phyloP scores from a whole-genome alignment of 2,113 vertebrate genomes.

The Poeciliopsis retropinna region DNA sequence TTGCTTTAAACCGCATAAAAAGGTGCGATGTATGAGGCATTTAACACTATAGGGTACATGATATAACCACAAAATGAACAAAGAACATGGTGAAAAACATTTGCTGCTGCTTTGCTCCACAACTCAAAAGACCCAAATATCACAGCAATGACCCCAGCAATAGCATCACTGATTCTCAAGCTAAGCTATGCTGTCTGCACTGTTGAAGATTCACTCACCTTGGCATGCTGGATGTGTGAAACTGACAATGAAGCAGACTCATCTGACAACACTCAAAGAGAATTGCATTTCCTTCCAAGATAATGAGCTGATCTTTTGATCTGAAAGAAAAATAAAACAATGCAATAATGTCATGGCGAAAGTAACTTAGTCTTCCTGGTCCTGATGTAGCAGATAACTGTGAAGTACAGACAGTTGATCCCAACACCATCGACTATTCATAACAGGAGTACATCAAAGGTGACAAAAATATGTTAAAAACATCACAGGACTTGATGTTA shows the following conservation, averaged over 20 bases:
- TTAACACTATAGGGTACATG: background rate
- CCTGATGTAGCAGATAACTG: background rate
- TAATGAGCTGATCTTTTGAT: background rate
- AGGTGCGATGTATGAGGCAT: background rate
- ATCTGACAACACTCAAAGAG: too few relatives aligned
- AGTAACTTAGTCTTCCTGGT: background rate
- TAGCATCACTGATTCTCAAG: background rate
- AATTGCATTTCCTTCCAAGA: too few relatives aligned
- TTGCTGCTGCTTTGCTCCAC: background rate
- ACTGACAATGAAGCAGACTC: too few relatives aligned
- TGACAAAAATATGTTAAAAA: background rate
- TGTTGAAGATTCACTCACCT: background rate
- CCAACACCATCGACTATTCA: background rate
- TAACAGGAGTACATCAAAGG: background rate
- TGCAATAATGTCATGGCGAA: background rate
- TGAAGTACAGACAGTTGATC: too few relatives aligned
- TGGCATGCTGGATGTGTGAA: too few relatives aligned
- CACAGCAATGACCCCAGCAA: background rate
- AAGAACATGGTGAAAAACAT: background rate
- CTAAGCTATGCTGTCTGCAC: background rate
- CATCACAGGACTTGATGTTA: background rate
- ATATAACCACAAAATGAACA: background rate
- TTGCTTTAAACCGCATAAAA: background rate
- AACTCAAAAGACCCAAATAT: background rate
- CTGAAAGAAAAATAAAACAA: background rate